Evolutionary conservation across 30 jellyfish, hydroid and myxozoan genomes (phyloP).

Genomic region (Hydractinia symbiolongicarpus): DNA sequence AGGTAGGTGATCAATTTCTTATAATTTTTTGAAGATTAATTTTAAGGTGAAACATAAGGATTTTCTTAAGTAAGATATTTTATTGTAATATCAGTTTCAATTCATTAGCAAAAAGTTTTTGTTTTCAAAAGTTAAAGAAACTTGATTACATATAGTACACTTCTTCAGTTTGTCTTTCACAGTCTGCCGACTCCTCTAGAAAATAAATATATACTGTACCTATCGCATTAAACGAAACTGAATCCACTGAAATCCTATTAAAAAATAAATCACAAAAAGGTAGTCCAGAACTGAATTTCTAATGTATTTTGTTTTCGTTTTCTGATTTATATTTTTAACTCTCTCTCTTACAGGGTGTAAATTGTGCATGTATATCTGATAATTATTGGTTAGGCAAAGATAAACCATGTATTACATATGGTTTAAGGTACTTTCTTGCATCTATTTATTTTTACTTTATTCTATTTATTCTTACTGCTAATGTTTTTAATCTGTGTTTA

Average conservation of each 20-base stretch:
- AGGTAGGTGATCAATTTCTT: conserved; percentile 20
- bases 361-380: conserved; percentile 90
- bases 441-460: neutral
- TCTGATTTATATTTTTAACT: neutral
- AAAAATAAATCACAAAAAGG: neutral
- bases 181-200: no score
- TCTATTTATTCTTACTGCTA: neutral
- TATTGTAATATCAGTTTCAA: no score
- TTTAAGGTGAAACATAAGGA: no score
- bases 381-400: conserved; percentile 91
- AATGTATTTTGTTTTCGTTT: no score
- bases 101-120: no score
- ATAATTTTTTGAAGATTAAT: neutral
- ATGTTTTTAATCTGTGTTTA: neutral
- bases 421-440: conserved; percentile 55
- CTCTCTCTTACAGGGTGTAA: conserved; percentile 55
- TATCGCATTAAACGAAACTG: no score
- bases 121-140: no score
- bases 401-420: conserved; percentile 93
- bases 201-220: no score
- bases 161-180: no score
- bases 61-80: no score
- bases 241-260: neutral
- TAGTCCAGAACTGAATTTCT: no score
- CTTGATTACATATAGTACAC: no score